phyloP scores from a whole-genome alignment of 2,113 vertebrate genomes.

The Lophius piscatorius region DNA sequence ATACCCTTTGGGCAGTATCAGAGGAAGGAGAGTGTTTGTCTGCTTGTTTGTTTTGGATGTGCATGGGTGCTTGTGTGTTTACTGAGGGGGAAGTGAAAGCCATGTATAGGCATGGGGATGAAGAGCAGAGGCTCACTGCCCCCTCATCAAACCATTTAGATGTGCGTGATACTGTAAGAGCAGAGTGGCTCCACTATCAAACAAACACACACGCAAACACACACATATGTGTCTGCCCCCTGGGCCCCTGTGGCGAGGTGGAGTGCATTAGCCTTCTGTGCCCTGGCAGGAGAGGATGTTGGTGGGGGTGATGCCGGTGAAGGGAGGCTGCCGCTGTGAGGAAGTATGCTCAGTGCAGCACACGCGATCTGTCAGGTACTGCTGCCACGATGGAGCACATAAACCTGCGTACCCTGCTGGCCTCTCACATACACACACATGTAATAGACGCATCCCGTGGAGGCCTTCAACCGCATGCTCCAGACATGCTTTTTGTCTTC shows the following conservation, averaged over 20 bases:
- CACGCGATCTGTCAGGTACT: constrained; percentile 77
- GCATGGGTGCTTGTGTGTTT: constrained; percentile 45
- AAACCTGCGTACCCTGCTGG: constrained; percentile 42
- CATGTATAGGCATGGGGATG: constrained; percentile 26
- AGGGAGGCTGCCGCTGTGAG: constrained; percentile 42
- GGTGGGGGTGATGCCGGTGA: constrained; percentile 11
- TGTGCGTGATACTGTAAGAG: constrained; percentile 70
- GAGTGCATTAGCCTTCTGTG: constrained; percentile 71
- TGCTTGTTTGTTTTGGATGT: constrained; percentile 67
- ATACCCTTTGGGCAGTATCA: constrained; percentile 48
- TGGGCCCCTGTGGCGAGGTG: constrained; percentile 51
- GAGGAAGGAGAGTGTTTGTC: constrained; percentile 54
- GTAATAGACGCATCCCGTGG: background rate
- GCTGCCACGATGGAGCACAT: constrained; percentile 59
- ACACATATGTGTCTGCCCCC: constrained; percentile 35
- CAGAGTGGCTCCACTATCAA: constrained; percentile 44
- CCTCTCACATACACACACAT: constrained; percentile 8
- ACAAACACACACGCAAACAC: constrained; percentile 42
- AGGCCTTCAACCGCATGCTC: constrained; percentile 42
- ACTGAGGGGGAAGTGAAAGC: constrained; percentile 28
- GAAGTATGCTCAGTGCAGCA: constrained; percentile 56
- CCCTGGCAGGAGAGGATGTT: constrained; percentile 63
- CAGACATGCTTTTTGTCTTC: constrained; percentile 57
- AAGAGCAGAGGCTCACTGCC: constrained; percentile 31
- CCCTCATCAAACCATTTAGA: constrained; percentile 65